Conservation (phyloP, 2,888 invertebrate species). For the Ypsolopha scabrella region DNA sequence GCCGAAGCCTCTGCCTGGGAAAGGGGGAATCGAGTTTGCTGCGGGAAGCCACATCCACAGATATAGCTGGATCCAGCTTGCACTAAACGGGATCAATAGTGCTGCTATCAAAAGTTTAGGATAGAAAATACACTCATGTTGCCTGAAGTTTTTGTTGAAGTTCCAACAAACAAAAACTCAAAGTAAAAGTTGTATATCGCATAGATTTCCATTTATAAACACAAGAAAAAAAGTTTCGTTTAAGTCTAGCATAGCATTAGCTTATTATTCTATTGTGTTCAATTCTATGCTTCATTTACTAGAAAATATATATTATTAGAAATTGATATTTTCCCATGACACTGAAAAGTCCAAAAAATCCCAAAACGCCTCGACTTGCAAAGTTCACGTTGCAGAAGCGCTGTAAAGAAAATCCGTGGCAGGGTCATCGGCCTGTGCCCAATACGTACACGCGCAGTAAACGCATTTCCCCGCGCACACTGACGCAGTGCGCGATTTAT, state of each 20-base stretch:
- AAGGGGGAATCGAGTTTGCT: slow-evolving; percentile 65
- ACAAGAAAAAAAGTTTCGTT: too few species aligned
- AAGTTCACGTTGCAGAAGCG: background rate
- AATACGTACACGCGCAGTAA: slow-evolving; percentile 54
- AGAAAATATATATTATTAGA: too few species aligned
- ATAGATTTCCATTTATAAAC: too few species aligned
- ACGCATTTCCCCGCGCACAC: slow-evolving; percentile 62
- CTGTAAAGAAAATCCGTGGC: slow-evolving; percentile 41
- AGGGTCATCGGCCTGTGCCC: slow-evolving; percentile 61
- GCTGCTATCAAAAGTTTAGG: slow-evolving; percentile 9
- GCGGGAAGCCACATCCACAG: slow-evolving; percentile 54
- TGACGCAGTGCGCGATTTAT: slow-evolving; percentile 50
- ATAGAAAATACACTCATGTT: background rate
- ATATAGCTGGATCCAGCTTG: slow-evolving; percentile 33
- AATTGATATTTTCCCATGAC: background rate
- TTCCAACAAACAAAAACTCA: too few species aligned
- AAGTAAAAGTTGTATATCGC: too few species aligned
- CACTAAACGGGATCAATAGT: slow-evolving; percentile 50
- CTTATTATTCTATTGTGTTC: too few species aligned
- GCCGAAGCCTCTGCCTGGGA: slow-evolving; percentile 67
- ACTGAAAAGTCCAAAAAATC: background rate
- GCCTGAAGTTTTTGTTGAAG: too few species aligned
- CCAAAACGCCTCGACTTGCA: background rate
- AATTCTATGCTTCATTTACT: too few species aligned
- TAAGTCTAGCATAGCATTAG: too few species aligned